Percentiles rank a stretch among this genome's conserved stretches.
Conservation (phyloP, 2,888 invertebrate genomes). For the Leptinotarsa juncta region DNA sequence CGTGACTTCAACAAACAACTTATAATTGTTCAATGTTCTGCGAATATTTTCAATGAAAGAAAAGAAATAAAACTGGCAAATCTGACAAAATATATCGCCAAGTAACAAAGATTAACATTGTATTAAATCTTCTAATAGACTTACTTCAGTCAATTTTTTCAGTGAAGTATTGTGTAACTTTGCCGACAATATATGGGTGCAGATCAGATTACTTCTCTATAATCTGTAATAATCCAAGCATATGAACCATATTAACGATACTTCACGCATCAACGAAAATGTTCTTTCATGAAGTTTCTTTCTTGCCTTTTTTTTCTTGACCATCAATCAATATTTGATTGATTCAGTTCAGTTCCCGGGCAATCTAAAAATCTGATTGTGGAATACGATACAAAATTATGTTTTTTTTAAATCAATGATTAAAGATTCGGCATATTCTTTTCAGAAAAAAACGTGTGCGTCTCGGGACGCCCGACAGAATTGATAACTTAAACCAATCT, state of each 20-base stretch:
- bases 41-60: no score
- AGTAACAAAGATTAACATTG: not conserved
- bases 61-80: no score
- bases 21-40: no score
- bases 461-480: no score
- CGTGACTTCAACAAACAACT: no score
- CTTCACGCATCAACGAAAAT: constrained; percentile 6
- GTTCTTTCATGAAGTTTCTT: constrained; percentile 3
- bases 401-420: no score
- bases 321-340: constrained; percentile 6
- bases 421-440: not conserved
- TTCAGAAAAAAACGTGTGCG: not conserved
- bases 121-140: not conserved
- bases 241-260: not conserved
- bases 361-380: not conserved
- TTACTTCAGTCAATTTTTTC: not conserved
- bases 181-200: not conserved
- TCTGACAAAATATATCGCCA: no score
- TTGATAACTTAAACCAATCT: no score
- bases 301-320: not conserved
- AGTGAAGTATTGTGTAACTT: not conserved
- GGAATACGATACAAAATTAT: not conserved
- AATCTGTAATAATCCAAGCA: not conserved
- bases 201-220: not conserved
- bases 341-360: not conserved